These are phyloP conservation scores for Aphidius gifuensis DNA, from an alignment of 1,140 invertebrate species.

Conservation along the genomic window DNA sequence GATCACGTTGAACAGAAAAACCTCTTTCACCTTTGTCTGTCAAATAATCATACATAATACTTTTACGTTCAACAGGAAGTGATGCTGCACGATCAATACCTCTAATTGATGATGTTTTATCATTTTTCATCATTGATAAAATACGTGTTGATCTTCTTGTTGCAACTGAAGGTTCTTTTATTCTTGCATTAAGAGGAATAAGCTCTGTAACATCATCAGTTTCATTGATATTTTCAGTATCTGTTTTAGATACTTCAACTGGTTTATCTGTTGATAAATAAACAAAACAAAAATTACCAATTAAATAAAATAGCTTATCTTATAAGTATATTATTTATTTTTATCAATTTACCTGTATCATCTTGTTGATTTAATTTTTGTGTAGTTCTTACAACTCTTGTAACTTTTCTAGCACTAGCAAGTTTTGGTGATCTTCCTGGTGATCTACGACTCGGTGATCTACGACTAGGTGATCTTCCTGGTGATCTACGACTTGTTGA, in stretches of 20 bases:
- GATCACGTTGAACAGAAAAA: slow-evolving; percentile 45
- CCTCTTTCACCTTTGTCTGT: slow-evolving; percentile 41
- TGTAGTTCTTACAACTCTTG: slow-evolving; percentile 32
- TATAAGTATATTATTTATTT: background rate
- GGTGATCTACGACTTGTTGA: slow-evolving; percentile 36
- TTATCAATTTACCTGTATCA: slow-evolving; percentile 32
- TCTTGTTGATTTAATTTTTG: slow-evolving; percentile 34
- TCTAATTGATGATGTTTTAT: slow-evolving; percentile 32
- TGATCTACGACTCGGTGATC: slow-evolving; percentile 27
- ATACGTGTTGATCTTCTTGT: slow-evolving; percentile 43
- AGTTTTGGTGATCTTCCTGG: slow-evolving; percentile 31
- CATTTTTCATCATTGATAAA: slow-evolving; percentile 34
- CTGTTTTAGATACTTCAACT: slow-evolving; percentile 11
- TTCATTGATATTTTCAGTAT: slow-evolving; percentile 17
- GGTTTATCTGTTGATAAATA: slow-evolving; percentile 17
- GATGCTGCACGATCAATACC: slow-evolving; percentile 45
- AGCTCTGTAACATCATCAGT: slow-evolving; percentile 31
- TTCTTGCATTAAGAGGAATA: slow-evolving; percentile 35
- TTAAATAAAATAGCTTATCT: background rate
- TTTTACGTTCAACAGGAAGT: slow-evolving; percentile 43
- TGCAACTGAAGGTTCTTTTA: slow-evolving; percentile 32
- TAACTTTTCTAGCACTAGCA: too few relatives aligned
- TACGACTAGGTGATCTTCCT: slow-evolving; percentile 3
- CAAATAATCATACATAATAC: slow-evolving; percentile 31
- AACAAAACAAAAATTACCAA: background rate